phyloP scores from a whole-genome alignment of 2,797 vertebrate genomes.

The Avahi laniger region DNA sequence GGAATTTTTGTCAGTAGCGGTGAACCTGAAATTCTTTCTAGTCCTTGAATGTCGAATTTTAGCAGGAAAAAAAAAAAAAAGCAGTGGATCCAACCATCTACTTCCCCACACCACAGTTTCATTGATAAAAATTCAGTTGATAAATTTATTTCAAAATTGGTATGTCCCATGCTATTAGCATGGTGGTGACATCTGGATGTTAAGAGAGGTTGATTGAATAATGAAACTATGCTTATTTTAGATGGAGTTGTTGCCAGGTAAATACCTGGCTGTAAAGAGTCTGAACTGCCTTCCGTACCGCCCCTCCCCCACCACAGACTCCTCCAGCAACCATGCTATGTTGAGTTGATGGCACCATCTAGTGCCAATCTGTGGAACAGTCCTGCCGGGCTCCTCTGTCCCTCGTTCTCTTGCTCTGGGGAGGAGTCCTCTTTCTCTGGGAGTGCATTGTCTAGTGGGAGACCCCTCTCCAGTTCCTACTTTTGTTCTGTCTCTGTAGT shows the following conservation, averaged over 20 bases:
- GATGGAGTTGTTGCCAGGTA: background rate
- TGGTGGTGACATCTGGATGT: background rate
- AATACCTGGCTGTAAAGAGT: background rate
- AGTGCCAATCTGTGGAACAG: conserved; percentile 59
- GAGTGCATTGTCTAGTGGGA: background rate
- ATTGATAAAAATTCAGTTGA: conserved; percentile 18
- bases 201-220: background rate
- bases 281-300: background rate
- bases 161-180: background rate
- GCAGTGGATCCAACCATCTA: background rate
- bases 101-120: background rate
- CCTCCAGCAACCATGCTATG: conserved; percentile 74
- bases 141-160: conserved; percentile 15
- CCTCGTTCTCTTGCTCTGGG: background rate
- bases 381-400: background rate
- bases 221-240: background rate
- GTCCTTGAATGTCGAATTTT: conserved; percentile 38
- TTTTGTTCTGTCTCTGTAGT: background rate
- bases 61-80: background rate
- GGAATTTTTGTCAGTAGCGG: conserved; percentile 48
- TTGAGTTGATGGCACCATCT: conserved; percentile 78
- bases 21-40: conserved; percentile 25
- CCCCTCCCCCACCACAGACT: background rate
- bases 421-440: background rate
- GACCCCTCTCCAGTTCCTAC: background rate